phyloP scores from a whole-genome alignment of 2,113 vertebrate genomes.

The Rhineura floridana region DNA sequence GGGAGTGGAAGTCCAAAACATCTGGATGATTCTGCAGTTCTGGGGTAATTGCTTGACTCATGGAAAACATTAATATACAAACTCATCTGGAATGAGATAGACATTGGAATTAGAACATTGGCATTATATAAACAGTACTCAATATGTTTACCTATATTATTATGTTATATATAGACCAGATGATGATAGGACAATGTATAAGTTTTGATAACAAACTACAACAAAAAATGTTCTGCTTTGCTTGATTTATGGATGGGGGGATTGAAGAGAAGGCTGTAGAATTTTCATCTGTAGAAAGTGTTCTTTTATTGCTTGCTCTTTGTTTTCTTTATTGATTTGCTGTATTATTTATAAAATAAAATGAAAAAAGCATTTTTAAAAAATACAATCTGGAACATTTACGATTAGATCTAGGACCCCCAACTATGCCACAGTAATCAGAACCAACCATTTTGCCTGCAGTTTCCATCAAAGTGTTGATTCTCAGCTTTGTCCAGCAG shows the following conservation, averaged over 20 bases:
- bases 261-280: neutral
- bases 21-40: too few species aligned
- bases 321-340: neutral
- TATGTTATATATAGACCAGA: neutral
- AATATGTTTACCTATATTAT: too few species aligned
- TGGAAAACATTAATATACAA: too few species aligned
- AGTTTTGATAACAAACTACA: neutral
- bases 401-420: neutral
- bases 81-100: too few species aligned
- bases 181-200: neutral
- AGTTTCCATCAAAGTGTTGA: neutral
- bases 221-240: neutral
- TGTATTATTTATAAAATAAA: too few species aligned
- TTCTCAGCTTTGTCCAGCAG: conserved; percentile 72
- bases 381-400: neutral
- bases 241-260: neutral
- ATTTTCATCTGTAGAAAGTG: neutral
- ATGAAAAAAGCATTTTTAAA: neutral
- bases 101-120: too few species aligned
- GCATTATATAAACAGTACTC: too few species aligned
- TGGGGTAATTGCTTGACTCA: too few species aligned
- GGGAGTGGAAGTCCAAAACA: too few species aligned
- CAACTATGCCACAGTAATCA: neutral
- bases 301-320: neutral
- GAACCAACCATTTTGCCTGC: neutral